Conservation (phyloP, 2,888 invertebrate species). For the Tortrix viridana region DNA sequence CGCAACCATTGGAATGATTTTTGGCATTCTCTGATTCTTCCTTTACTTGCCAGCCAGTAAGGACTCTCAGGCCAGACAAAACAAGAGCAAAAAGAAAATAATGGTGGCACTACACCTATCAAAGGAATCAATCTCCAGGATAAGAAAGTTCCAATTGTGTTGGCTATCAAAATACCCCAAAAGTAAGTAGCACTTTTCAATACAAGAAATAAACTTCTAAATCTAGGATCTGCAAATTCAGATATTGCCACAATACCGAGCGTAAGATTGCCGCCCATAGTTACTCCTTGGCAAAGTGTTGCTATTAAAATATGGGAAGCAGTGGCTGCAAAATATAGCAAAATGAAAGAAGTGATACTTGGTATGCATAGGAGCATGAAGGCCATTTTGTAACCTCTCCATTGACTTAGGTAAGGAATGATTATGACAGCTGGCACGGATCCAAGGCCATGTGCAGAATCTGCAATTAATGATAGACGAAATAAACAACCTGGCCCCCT, state of each 20-base stretch:
- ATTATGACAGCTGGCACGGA: constrained; percentile 9
- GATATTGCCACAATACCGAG: constrained; percentile 1
- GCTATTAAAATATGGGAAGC: constrained; percentile 15
- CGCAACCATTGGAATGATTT: constrained; percentile 22
- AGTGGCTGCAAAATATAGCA: constrained; percentile 20
- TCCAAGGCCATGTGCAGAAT: constrained; percentile 25
- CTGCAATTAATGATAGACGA: constrained; percentile 19
- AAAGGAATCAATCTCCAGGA: constrained; percentile 27
- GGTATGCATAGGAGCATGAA: constrained; percentile 10
- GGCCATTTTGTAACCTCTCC: constrained; percentile 15
- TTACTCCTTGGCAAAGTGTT: constrained; percentile 13
- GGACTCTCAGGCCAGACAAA: constrained; percentile 31
- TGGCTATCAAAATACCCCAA: constrained; percentile 26
- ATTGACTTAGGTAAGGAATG: constrained; percentile 13
- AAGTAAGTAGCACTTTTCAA: constrained; percentile 27
- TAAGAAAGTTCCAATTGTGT: constrained; percentile 24
- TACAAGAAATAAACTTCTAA: constrained; percentile 28
- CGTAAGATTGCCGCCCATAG: constrained; percentile 7
- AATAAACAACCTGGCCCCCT: too few relatives aligned
- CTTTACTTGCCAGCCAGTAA: constrained; percentile 31
- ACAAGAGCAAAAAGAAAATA: constrained; percentile 12
- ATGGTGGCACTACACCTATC: constrained; percentile 9
- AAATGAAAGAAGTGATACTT: background rate
- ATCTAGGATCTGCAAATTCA: constrained; percentile 27
- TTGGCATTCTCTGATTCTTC: constrained; percentile 22